A percentile compares a stretch with the other conserved stretches of the same genome.
Evolutionary conservation across 1,140 invertebrate species (phyloP).

Genomic region (Aphaenogaster rudis): DNA sequence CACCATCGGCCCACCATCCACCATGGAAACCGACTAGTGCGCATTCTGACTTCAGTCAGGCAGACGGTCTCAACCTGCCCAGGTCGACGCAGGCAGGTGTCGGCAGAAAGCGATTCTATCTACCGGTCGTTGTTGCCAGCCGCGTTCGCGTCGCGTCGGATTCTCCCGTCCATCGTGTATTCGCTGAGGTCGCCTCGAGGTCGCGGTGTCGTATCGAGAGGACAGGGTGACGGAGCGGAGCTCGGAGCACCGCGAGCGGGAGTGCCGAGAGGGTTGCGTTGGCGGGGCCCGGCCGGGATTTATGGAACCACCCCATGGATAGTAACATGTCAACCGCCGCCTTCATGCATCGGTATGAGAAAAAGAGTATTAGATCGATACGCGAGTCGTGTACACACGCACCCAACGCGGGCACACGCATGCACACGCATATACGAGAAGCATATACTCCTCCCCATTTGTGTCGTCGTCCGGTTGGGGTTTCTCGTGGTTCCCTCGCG

Average conservation of each 20-base stretch:
- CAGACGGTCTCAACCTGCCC: constrained; percentile 75
- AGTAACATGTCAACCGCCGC: constrained; percentile 86
- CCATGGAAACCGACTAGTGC: constrained; percentile 78
- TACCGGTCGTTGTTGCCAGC: constrained; percentile 63
- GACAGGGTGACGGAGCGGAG: constrained; percentile 43
- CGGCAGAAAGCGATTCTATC: constrained; percentile 47
- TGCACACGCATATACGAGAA: constrained; percentile 18
- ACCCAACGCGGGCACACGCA: constrained; percentile 14
- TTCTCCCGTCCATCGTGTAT: constrained; percentile 9
- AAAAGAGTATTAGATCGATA: constrained; percentile 72
- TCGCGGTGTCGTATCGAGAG: constrained; percentile 25
- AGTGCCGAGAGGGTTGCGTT: constrained; percentile 65
- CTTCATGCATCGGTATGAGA: constrained; percentile 83
- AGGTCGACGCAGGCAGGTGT: constrained; percentile 70
- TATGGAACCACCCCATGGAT: constrained; percentile 86
- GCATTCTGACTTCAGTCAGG: constrained; percentile 82
- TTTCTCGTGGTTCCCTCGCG: constrained; percentile 33
- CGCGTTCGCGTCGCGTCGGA: constrained; percentile 46
- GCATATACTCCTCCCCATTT: constrained; percentile 13
- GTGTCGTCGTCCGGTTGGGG: constrained; percentile 18
- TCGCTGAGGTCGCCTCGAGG: constrained; percentile 1
- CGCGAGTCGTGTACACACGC: background rate
- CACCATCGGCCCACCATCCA: constrained; percentile 67
- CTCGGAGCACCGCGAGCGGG: constrained; percentile 50
- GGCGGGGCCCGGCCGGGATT: constrained; percentile 75